phyloP scores from a whole-genome alignment of 2,797 vertebrate species.

The Sebastes baramenuke region DNA sequence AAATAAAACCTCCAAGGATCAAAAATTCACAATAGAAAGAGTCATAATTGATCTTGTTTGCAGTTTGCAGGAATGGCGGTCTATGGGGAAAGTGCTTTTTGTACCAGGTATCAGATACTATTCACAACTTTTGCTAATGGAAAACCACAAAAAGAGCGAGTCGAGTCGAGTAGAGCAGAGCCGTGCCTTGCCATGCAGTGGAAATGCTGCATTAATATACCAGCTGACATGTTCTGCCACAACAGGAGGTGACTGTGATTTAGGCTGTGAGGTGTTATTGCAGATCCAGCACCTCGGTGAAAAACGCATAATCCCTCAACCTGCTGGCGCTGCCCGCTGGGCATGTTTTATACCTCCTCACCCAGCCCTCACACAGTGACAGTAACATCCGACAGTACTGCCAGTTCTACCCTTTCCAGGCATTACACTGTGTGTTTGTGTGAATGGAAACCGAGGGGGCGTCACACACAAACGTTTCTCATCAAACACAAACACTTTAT shows the following conservation, averaged over 20 bases:
- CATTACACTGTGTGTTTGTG: not conserved
- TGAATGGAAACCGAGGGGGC: not conserved
- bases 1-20: too few species aligned
- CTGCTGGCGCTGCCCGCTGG: conserved; percentile 36
- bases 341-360: conserved; percentile 1
- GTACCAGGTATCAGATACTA: too few species aligned
- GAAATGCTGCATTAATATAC: not conserved
- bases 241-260: conserved; percentile 5
- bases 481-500: not conserved
- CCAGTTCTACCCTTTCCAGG: not conserved
- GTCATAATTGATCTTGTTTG: too few species aligned
- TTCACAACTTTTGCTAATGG: not conserved
- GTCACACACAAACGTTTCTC: not conserved
- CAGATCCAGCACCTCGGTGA: conserved; percentile 32
- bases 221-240: too few species aligned
- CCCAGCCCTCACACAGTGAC: not conserved
- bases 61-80: too few species aligned
- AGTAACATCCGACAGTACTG: not conserved
- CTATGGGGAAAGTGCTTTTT: too few species aligned
- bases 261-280: conserved; percentile 22
- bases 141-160: not conserved
- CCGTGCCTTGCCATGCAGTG: not conserved
- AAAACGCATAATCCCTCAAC: conserved; percentile 27
- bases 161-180: not conserved
- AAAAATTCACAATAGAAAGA: too few species aligned